These are phyloP conservation scores for Erebia ligea DNA, from an alignment of 2,888 invertebrate genomes.

Conservation along the genomic window DNA sequence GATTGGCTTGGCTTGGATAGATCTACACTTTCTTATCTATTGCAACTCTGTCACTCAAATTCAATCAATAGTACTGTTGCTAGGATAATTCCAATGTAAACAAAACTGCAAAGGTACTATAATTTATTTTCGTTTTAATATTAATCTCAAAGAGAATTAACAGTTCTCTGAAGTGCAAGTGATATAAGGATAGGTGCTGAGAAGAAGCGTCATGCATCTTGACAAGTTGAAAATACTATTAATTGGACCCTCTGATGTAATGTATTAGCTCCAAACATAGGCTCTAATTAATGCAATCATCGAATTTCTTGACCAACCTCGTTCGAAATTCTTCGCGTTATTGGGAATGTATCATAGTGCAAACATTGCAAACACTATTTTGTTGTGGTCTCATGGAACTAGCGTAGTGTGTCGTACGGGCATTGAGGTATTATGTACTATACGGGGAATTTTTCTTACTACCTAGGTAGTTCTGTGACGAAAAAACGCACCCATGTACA, in stretches of 20 bases:
- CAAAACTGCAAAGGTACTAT: constrained; percentile 23
- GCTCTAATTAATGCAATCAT: no score
- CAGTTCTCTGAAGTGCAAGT: not conserved
- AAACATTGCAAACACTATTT: no score
- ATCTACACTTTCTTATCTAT: not conserved
- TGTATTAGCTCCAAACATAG: not conserved
- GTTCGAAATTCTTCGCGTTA: not conserved
- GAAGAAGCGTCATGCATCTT: constrained; percentile 58
- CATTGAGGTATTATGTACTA: no score
- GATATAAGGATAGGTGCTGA: not conserved
- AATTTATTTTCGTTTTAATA: not conserved
- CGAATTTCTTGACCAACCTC: not conserved
- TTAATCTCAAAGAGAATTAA: not conserved
- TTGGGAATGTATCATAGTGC: no score
- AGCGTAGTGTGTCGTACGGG: no score
- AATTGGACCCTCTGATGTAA: constrained; percentile 82
- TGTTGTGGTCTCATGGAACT: no score
- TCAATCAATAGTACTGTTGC: constrained; percentile 34
- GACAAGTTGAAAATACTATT: constrained; percentile 82
- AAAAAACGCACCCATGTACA: no score
- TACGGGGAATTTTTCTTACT: not conserved
- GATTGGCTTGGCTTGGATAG: not conserved
- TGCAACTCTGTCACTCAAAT: not conserved
- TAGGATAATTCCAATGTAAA: constrained; percentile 35
- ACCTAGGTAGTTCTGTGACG: no score